A percentile compares a stretch with the other conserved stretches of the same genome.
Evolutionary conservation across 2,888 invertebrate species (phyloP).

Genomic region (Allolobophora icterica): DNA sequence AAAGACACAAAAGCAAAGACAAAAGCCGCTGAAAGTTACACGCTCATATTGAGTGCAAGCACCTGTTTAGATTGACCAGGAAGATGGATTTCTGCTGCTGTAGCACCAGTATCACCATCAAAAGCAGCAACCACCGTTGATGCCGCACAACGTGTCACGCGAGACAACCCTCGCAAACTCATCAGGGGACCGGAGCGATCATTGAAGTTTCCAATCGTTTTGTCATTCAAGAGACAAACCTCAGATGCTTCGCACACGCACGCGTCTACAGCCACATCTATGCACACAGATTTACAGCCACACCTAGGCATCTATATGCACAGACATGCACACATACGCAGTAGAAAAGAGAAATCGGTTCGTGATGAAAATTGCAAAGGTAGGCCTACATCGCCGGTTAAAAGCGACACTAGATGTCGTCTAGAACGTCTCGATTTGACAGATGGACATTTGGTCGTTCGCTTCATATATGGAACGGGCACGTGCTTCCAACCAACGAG

Average conservation of each 20-base stretch:
- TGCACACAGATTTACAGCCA: not conserved
- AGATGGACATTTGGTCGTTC: not conserved
- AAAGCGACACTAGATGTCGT: not conserved
- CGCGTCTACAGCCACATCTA: not conserved
- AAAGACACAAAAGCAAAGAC: not conserved
- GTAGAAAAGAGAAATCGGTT: not conserved
- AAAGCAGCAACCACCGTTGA: not conserved
- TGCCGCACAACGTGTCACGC: not conserved
- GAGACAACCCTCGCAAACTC: no score
- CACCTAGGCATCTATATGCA: no score
- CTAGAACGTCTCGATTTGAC: not conserved
- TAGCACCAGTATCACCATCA: not conserved
- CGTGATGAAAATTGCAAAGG: not conserved
- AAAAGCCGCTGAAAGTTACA: no score
- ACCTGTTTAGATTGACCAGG: not conserved
- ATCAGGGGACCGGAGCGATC: no score
- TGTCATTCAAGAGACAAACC: not conserved
- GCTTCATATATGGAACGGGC: not conserved
- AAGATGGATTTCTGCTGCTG: constrained; percentile 17
- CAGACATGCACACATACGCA: not conserved
- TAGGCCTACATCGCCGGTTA: no score
- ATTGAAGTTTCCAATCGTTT: not conserved
- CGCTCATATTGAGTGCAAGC: not conserved
- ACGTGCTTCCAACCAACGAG: not conserved
- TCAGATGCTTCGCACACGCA: not conserved